phyloP scores from a whole-genome alignment of 2,113 vertebrate species.

The Theristicus caerulescens region DNA sequence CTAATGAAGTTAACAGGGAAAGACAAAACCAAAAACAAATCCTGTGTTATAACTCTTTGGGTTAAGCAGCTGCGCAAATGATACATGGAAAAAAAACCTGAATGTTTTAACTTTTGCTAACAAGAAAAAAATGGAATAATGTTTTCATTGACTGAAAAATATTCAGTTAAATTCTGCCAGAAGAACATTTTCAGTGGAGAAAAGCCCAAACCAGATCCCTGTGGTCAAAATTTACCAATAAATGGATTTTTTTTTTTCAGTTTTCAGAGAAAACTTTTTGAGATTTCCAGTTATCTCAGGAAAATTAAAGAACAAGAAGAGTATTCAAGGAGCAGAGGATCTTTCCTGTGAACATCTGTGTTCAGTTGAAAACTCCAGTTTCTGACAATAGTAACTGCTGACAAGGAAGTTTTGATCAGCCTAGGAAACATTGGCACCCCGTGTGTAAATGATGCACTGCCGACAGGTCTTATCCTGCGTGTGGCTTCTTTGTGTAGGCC shows the following conservation, averaged over 20 bases:
- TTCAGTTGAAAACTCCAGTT: not conserved
- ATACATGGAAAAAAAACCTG: not conserved
- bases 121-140: not conserved
- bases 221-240: not conserved
- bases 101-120: not conserved
- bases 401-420: not conserved
- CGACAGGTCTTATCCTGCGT: rapidly evolving
- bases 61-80: not conserved
- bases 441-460: not conserved
- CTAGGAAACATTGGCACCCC: not conserved
- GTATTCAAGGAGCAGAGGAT: not conserved
- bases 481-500: not conserved
- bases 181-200: not conserved
- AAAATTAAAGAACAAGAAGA: not conserved
- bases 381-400: not conserved
- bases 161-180: not conserved
- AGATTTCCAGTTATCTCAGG: not conserved
- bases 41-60: not conserved
- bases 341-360: not conserved
- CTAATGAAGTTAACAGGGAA: not conserved
- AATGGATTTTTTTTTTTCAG: not conserved
- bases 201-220: not conserved
- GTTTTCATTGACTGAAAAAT: not conserved
- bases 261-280: not conserved
- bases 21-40: not conserved